These are phyloP conservation scores for Gallinago paraguaiae DNA, from an alignment of 2,113 vertebrate species.

Conservation along the genomic window DNA sequence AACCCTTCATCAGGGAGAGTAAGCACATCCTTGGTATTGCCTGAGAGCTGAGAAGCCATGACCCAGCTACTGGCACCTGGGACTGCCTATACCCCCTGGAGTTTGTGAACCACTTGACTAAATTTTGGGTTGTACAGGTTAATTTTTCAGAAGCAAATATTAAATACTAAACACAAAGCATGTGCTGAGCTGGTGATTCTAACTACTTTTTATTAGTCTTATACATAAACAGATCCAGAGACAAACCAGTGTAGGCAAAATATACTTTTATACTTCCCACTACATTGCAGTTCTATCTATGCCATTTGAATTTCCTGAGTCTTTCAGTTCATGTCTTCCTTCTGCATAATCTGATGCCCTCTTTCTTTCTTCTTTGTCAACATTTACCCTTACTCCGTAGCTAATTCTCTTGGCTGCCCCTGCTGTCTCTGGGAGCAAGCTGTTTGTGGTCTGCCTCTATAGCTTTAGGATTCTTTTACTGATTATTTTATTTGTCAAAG, in stretches of 20 bases:
- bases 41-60: not conserved
- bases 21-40: not conserved
- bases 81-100: not conserved
- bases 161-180: not conserved
- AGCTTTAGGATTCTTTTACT: not conserved
- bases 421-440: not conserved
- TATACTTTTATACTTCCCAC: not conserved
- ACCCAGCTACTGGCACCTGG: not conserved
- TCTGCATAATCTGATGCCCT: not conserved
- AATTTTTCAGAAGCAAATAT: not conserved
- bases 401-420: not conserved
- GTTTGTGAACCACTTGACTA: not conserved
- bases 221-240: not conserved
- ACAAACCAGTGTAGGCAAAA: not conserved
- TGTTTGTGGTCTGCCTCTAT: not conserved
- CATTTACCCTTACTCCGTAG: fast-evolving
- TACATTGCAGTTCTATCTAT: not conserved
- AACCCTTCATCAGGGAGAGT: not conserved
- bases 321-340: not conserved
- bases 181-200: not conserved
- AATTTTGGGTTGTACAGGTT: not conserved
- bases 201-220: not conserved
- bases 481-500: not conserved
- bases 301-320: not conserved
- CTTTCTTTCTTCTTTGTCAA: not conserved